Evolutionary conservation across 1,140 invertebrate species (phyloP).

Genomic region (Elysia chlorotica): DNA sequence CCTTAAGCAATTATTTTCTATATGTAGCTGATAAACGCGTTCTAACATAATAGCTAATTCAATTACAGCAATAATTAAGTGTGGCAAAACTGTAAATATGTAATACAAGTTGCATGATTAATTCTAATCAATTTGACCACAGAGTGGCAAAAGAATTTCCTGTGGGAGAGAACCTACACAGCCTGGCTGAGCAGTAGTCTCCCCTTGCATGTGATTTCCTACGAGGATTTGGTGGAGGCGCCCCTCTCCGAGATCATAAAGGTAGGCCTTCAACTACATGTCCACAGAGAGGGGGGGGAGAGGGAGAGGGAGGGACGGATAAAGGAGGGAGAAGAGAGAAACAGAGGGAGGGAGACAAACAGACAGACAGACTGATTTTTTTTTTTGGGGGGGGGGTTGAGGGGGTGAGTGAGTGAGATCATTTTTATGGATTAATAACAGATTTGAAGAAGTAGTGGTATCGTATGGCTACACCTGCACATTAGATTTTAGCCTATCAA

Average conservation of each 20-base stretch:
- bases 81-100: too few species aligned
- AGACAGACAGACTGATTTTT: not conserved
- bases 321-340: too few species aligned
- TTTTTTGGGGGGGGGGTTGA: too few species aligned
- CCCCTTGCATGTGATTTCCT: conserved; percentile 1
- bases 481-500: too few species aligned
- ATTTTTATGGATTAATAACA: not conserved
- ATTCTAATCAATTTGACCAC: not conserved
- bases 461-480: too few species aligned
- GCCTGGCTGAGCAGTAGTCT: conserved; percentile 6
- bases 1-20: too few species aligned
- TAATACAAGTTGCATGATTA: too few species aligned
- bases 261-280: not conserved
- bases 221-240: conserved; percentile 11
- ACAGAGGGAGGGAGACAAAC: too few species aligned
- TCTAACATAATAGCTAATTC: too few species aligned
- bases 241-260: conserved; percentile 11
- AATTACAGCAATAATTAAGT: too few species aligned
- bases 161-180: conserved; percentile 2
- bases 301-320: not conserved
- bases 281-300: not conserved
- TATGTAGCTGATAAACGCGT: too few species aligned
- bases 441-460: not conserved
- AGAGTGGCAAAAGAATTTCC: conserved; percentile 15
- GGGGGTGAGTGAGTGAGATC: not conserved